Conservation (phyloP, 2,888 invertebrate species). For the Agrochola litura region DNA sequence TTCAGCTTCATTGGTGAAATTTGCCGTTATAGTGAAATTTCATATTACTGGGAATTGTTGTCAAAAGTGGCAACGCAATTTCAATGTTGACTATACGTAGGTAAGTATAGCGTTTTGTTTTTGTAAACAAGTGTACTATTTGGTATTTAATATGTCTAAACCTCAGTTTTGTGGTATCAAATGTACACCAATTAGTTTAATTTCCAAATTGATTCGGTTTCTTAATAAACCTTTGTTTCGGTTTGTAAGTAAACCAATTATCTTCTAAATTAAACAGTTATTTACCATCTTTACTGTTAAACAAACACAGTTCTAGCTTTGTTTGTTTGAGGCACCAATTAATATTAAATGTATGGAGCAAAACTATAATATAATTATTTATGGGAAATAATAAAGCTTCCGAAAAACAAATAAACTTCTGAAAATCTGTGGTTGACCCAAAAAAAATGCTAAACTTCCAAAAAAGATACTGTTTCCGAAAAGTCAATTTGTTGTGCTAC, state of each 20-base stretch:
- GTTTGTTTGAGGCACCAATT: conserved; percentile 1
- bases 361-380: neutral
- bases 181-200: conserved; percentile 41
- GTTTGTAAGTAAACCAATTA: conserved; percentile 42
- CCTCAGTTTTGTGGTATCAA: conserved; percentile 32
- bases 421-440: too few relatives aligned
- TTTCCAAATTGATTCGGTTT: conserved; percentile 43
- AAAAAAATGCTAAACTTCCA: too few relatives aligned
- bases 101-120: neutral
- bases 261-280: conserved; percentile 32
- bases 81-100: neutral
- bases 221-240: conserved; percentile 45
- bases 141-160: conserved; percentile 6
- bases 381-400: too few relatives aligned
- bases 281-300: conserved; percentile 26
- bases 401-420: too few relatives aligned
- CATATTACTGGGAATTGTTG: neutral
- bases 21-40: too few relatives aligned
- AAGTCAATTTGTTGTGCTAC: too few relatives aligned
- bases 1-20: too few relatives aligned
- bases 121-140: neutral
- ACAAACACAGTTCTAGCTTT: conserved; percentile 4
- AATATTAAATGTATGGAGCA: neutral
- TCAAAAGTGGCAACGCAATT: neutral
- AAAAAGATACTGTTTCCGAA: too few relatives aligned